Evolutionary conservation across 2,797 vertebrate genomes (phyloP).

Genomic region (Philypnodon macrostomus): DNA sequence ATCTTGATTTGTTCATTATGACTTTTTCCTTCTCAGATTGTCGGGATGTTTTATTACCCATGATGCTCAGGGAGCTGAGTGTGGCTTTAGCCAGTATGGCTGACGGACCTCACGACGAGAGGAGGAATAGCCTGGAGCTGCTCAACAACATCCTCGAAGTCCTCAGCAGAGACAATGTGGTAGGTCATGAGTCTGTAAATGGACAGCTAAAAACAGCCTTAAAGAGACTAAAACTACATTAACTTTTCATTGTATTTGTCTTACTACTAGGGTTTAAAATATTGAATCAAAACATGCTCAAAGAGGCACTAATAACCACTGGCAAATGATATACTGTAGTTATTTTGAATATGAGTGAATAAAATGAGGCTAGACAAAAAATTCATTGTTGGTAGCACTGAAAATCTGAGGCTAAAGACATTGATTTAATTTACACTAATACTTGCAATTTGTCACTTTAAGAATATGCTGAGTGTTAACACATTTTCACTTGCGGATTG

Average conservation of each 20-base stretch:
- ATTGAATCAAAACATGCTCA: too few species aligned
- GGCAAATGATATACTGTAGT: conserved; percentile 1
- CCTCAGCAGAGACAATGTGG: conserved; percentile 86
- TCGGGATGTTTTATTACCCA: conserved; percentile 91
- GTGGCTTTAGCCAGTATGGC: conserved; percentile 76
- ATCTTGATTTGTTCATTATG: conserved; percentile 34
- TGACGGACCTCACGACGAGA: conserved; percentile 73
- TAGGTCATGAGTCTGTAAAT: too few species aligned
- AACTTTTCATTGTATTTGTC: too few species aligned
- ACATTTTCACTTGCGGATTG: neutral
- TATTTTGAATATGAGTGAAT: neutral
- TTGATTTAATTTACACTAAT: neutral
- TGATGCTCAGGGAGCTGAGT: conserved; percentile 91
- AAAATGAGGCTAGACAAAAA: neutral
- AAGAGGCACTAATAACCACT: conserved; percentile 1
- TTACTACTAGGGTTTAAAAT: too few species aligned
- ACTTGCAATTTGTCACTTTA: neutral
- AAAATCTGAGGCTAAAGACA: too few species aligned
- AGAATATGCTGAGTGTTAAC: neutral
- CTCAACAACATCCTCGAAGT: conserved; percentile 95
- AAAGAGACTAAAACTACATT: too few species aligned
- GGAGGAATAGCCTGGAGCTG: conserved; percentile 84
- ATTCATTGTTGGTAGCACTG: neutral
- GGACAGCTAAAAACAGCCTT: too few species aligned
- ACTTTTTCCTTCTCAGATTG: conserved; percentile 78